Base-by-base conservation (phyloP, 1,140 invertebrate species). In the Hypothenemus hampei region DNA sequence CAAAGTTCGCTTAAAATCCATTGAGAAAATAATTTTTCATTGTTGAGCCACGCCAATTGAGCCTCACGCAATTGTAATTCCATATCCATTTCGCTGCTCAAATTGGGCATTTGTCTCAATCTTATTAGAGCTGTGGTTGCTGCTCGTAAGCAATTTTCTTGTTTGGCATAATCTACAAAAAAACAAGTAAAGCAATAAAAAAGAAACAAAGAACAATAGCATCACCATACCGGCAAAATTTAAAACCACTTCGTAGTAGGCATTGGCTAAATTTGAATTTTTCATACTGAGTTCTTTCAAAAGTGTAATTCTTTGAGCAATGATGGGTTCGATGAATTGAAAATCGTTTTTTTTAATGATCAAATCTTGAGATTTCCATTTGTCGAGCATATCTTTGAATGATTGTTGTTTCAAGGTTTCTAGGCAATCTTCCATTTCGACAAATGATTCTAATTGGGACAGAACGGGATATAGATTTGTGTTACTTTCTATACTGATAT, bases 401-500 rank as follows among this genome's bases (percentile, higher is more conserved):
- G 39, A 44, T 13, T 67, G 35, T 3, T 66, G 55, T 2, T 58
- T 15, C 7, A 72, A 46, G 0, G 64, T 75, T 41, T 72, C 67
- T 35, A 72, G 75, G 61, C 85, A 81, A 63, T 88, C 81, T 66
- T 89, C 85, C 11, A 88, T 79, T 65, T 90, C 85, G 49, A 79
- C 75, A 0, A 92, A 69, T 58, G 83, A 73, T 66, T 87, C 82
- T 23, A 93, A 69, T 65, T 84, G 78, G 1, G 77, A 77, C 10
- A 91, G 69, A 24, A 84, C 77, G 46, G 81, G 78, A 66, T 92
- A 92, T 4, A 92, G 70, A 48, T 78, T 86, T 64, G 86, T 82
- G 59, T 81, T 80, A 61, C 86, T 87, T 72, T 92, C 87, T 58
- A 88, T 76, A 67, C 82, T 87, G 2, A 80, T 77, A 49, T 80